phyloP scores from a whole-genome alignment of 2,113 vertebrate species.

The Myrmecobius fasciatus region DNA sequence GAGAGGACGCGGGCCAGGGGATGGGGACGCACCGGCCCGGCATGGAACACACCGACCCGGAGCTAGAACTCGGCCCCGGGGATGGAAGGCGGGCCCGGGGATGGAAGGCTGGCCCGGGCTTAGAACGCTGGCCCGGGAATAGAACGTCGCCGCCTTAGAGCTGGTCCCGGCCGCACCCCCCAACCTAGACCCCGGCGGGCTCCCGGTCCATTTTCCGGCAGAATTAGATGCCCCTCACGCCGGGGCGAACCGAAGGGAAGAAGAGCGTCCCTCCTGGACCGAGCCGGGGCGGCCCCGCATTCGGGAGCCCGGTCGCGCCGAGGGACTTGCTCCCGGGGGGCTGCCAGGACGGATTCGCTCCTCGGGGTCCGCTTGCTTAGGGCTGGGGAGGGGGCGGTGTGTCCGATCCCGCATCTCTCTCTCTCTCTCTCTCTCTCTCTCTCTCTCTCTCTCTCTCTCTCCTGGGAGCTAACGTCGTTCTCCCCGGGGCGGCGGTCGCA shows the following conservation, averaged over 20 bases:
- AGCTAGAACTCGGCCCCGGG: neutral
- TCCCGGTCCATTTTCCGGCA: constrained; percentile 65
- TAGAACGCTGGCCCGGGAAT: constrained; percentile 42
- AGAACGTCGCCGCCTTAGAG: constrained; percentile 67
- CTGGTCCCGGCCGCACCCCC: constrained; percentile 65
- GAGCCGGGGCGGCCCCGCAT: constrained; percentile 24
- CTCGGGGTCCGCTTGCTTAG: neutral
- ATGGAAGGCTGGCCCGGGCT: constrained; percentile 11
- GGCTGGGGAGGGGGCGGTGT: neutral
- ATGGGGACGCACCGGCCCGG: constrained; percentile 59
- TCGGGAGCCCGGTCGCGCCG: neutral
- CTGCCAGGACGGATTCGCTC: constrained; percentile 22
- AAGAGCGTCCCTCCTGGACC: constrained; percentile 72
- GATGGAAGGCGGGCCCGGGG: neutral
- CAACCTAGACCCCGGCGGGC: neutral
- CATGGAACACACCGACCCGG: neutral
- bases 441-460: neutral
- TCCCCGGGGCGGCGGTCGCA: neutral
- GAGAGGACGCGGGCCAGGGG: constrained; percentile 40
- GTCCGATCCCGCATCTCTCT: neutral
- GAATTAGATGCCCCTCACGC: constrained; percentile 54
- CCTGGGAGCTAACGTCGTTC: neutral
- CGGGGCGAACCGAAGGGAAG: constrained; percentile 55
- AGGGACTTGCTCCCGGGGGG: constrained; percentile 1
- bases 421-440: no score